Evolutionary conservation across 2,113 vertebrate genomes (phyloP), one percentile per base, ranked within the genome.

Genomic region (Heterotis niloticus): DNA sequence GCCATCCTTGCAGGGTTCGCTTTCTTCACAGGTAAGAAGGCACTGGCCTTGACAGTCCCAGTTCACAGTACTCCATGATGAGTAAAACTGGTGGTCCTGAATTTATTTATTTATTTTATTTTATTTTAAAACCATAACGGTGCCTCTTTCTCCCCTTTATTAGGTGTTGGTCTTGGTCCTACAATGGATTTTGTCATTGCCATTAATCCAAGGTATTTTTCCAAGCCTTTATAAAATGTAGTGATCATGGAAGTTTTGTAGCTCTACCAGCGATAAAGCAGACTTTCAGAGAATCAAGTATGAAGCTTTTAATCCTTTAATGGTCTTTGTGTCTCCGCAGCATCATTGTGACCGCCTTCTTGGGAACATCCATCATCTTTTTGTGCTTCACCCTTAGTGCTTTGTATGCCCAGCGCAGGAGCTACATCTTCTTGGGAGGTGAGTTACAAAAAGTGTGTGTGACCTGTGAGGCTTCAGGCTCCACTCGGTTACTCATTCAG

Each of bases 401-500:
- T 7, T 93, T 98, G 1, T 98, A 94, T 0, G 95, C 97, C 82
- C 90, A 92, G 81, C 95, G 96, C 85, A 94, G 97, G 81, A 96
- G 90, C 81, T 98, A 96, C 87, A 93, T 99, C 81, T 98, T 97
- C 84, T 91, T 99, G 0, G 96, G 96, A 92, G 96, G 96, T 98
- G 84, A 88, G 83, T 10, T 52, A 5, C 69, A 44, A n/a, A n/a
- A n/a, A n/a, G n/a, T n/a, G n/a, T n/a, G n/a, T 44, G 34, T 44
- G 34, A 44, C 34, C 7, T 44, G 34, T 7, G 7, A 44, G 34
- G 34, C 34, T 7, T 44, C 34, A 7, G 34, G 7, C 34, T 44
- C 2, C 34, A 44, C 7, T 44, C 7, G 34, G 3, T 44, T 44
- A 1, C 72, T 74, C 62, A 44, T 2, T 7, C 34, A 44, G 34